Percentiles rank a stretch among this genome's conserved stretches.
Evolutionary conservation across 2,113 vertebrate species (phyloP).

Genomic region (Xiphorhynchus elegans): DNA sequence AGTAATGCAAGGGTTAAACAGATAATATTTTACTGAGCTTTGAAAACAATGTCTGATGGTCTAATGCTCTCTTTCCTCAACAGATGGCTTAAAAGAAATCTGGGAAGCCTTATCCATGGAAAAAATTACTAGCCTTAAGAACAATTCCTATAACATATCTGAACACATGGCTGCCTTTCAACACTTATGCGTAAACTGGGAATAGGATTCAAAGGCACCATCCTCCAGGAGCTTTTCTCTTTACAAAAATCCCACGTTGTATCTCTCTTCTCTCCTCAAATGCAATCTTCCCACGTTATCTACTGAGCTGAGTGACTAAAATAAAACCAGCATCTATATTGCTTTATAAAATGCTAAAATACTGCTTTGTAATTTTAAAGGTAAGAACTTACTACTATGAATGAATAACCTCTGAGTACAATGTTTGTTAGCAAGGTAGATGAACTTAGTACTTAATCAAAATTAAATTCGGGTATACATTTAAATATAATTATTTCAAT

Average conservation of each 20-base stretch:
- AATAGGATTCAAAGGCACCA: constrained; percentile 33
- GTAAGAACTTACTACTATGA: background rate
- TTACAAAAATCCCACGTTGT: background rate
- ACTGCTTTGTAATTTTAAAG: background rate
- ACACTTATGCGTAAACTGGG: constrained; percentile 37
- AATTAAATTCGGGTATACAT: background rate
- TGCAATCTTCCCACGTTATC: fast-evolving
- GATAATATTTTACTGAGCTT: constrained; percentile 41
- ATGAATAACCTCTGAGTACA: background rate
- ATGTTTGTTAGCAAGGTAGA: background rate
- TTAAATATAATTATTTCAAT: background rate
- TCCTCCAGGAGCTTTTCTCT: constrained; percentile 1
- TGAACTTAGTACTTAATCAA: background rate
- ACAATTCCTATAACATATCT: constrained; percentile 57
- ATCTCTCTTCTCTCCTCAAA: background rate
- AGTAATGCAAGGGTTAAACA: constrained; percentile 38
- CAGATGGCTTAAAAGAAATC: constrained; percentile 64
- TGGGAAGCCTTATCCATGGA: constrained; percentile 42
- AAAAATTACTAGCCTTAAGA: constrained; percentile 61
- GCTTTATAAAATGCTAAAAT: background rate
- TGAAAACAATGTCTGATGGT: constrained; percentile 46
- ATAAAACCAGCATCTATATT: background rate
- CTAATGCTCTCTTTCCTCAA: constrained; percentile 37
- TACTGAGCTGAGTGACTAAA: background rate
- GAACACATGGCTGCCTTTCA: constrained; percentile 70